These are phyloP conservation scores for Metopia argyrocephala DNA, from an alignment of 2,888 invertebrate genomes.

Conservation along the genomic window DNA sequence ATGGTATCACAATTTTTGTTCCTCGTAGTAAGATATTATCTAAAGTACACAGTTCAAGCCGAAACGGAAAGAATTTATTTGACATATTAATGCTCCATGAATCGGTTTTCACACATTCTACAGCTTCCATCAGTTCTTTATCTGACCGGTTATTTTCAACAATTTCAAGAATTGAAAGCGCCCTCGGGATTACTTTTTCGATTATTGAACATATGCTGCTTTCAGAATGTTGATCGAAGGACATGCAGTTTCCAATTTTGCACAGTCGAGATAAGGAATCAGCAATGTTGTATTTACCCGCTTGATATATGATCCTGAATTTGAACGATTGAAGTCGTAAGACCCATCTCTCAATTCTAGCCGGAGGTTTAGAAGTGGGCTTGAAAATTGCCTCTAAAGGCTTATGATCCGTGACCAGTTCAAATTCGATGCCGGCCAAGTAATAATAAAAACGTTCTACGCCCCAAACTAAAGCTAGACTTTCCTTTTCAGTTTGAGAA, in stretches of 20 bases:
- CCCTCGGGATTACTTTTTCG: conserved; percentile 20
- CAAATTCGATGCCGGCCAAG: conserved; percentile 50
- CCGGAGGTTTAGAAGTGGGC: conserved; percentile 60
- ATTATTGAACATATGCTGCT: conserved; percentile 34
- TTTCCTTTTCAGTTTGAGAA: conserved; percentile 44
- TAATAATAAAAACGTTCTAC: conserved; percentile 45
- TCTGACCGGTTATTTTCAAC: conserved; percentile 13
- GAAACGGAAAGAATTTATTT: conserved; percentile 38
- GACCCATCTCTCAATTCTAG: background rate
- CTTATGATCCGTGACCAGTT: conserved; percentile 62
- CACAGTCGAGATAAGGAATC: conserved; percentile 48
- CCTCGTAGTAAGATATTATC: conserved; percentile 51
- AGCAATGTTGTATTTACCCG: conserved; percentile 53
- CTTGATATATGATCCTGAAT: background rate
- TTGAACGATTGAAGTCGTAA: background rate
- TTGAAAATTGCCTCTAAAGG: conserved; percentile 63
- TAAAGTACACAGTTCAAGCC: conserved; percentile 42
- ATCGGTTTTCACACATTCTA: conserved; percentile 11
- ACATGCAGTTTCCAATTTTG: background rate
- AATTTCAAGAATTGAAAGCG: conserved; percentile 27
- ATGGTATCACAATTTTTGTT: conserved; percentile 43
- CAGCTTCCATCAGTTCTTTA: conserved; percentile 23
- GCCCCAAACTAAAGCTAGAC: background rate
- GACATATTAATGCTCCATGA: conserved; percentile 1
- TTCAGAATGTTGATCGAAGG: conserved; percentile 25